phyloP scores from a whole-genome alignment of 1,140 invertebrate genomes.

The Arion vulgaris region DNA sequence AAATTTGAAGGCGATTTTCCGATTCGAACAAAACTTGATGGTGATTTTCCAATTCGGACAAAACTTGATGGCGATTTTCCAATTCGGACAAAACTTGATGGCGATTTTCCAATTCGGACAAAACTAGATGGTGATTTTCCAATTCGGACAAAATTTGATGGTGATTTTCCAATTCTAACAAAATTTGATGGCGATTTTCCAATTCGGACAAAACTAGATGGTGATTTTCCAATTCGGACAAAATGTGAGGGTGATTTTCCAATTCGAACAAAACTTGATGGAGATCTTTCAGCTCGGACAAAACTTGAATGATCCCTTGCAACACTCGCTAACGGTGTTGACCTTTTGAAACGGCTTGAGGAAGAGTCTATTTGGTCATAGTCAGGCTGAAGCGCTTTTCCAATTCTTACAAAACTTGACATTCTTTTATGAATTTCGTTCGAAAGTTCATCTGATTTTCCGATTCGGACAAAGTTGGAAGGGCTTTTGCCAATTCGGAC shows the following conservation, averaged over 20 bases:
- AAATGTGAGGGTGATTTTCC: slow-evolving; percentile 17
- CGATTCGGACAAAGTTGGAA: slow-evolving; percentile 10
- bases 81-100: slow-evolving; percentile 6
- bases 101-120: slow-evolving; percentile 39
- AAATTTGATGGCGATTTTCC: slow-evolving; percentile 20
- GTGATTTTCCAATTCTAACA: slow-evolving; percentile 21
- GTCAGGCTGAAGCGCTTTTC: not conserved
- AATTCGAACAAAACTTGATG: slow-evolving; percentile 29
- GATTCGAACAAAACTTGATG: slow-evolving; percentile 6
- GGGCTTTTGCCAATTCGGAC: slow-evolving; percentile 27
- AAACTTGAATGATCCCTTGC: not conserved
- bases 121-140: slow-evolving; percentile 39
- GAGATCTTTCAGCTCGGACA: slow-evolving; percentile 38
- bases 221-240: not conserved
- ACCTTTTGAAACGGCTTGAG: not conserved
- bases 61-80: slow-evolving; percentile 20
- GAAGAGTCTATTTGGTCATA: not conserved
- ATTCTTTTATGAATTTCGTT: not conserved
- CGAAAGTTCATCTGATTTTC: not conserved
- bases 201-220: slow-evolving; percentile 4
- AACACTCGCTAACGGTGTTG: not conserved
- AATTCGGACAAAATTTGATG: slow-evolving; percentile 4
- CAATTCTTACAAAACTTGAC: slow-evolving; percentile 33
- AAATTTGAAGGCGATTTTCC: slow-evolving; percentile 39
- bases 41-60: slow-evolving; percentile 25